Evolutionary conservation across 2,888 invertebrate genomes (phyloP).

Genomic region (Heteropelma amictum): DNA sequence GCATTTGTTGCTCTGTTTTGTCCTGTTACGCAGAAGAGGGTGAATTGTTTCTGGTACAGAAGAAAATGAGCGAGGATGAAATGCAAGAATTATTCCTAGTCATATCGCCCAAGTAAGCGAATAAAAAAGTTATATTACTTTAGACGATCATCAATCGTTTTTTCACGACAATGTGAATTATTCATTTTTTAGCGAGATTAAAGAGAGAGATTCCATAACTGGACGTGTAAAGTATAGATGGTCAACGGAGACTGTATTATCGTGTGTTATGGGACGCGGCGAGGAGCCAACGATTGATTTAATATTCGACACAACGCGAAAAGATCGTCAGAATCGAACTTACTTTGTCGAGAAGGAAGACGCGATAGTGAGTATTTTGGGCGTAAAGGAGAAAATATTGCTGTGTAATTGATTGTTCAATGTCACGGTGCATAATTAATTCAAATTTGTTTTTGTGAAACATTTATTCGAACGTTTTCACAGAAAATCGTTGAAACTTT

Average conservation of each 20-base stretch:
- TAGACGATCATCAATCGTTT: neutral
- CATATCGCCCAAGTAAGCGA: constrained; percentile 75
- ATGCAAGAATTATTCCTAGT: constrained; percentile 78
- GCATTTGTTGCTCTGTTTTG: neutral
- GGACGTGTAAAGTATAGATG: constrained; percentile 75
- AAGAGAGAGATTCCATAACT: constrained; percentile 79
- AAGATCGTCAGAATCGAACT: constrained; percentile 80
- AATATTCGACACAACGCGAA: constrained; percentile 82
- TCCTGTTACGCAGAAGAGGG: constrained; percentile 65
- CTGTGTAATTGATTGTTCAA: too few relatives aligned
- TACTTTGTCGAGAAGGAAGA: constrained; percentile 81
- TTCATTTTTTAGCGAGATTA: constrained; percentile 76
- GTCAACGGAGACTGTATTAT: constrained; percentile 72
- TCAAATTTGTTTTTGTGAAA: too few relatives aligned
- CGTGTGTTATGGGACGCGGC: constrained; percentile 73
- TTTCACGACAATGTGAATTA: neutral
- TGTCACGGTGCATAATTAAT: too few relatives aligned
- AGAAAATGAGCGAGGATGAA: constrained; percentile 71
- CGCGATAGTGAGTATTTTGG: constrained; percentile 77
- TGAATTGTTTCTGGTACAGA: constrained; percentile 75
- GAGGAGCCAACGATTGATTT: constrained; percentile 79
- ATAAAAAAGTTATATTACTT: neutral
- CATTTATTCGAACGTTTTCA: too few relatives aligned
- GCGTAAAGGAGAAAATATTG: too few relatives aligned
- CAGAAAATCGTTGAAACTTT: constrained; percentile 79